These are phyloP conservation scores for Thamnophis sirtalis DNA, from an alignment of 2,113 vertebrate genomes.

Conservation along the genomic window DNA sequence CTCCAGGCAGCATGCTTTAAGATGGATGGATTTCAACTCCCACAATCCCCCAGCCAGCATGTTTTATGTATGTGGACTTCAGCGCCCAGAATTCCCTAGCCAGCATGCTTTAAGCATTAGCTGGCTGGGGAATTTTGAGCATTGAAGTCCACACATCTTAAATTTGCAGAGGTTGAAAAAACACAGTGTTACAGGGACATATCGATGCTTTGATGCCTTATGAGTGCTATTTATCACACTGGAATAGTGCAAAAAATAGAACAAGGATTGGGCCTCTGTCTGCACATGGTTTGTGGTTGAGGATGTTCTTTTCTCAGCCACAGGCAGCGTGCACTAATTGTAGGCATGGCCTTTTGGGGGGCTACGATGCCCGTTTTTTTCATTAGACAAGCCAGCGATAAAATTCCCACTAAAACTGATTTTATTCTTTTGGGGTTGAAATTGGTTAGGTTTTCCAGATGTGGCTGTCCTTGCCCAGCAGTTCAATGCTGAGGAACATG, in stretches of 20 bases:
- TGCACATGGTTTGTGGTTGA: background rate
- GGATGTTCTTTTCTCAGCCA: background rate
- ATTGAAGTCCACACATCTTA: background rate
- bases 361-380: background rate
- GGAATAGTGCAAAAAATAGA: background rate
- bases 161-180: background rate
- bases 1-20: too few relatives aligned
- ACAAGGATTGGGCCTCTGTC: background rate
- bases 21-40: too few relatives aligned
- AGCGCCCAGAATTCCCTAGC: too few relatives aligned
- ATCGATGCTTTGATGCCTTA: background rate
- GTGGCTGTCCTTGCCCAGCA: background rate
- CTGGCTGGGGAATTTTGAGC: background rate
- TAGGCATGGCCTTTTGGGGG: background rate
- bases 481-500: background rate
- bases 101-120: background rate
- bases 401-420: background rate
- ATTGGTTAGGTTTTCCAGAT: background rate
- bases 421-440: background rate
- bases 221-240: background rate
- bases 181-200: background rate
- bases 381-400: background rate
- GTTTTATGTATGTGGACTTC: too few relatives aligned
- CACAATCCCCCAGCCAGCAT: too few relatives aligned
- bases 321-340: background rate